Base-by-base conservation (phyloP, 2,797 vertebrate species). In the Nyctibius grandis region DNA sequence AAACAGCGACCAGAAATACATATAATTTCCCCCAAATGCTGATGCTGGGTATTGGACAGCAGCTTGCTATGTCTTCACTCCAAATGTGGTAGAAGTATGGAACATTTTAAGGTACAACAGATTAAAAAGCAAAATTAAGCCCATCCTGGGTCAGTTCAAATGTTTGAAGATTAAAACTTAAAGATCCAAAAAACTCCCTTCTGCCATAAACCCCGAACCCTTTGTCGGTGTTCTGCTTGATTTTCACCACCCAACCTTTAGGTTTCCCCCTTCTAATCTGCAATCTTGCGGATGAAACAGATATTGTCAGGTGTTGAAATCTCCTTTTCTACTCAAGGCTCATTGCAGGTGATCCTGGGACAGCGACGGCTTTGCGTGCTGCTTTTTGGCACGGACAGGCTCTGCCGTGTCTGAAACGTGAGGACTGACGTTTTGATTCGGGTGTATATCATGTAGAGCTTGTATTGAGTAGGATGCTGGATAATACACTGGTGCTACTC, bases 391-490 rank as follows among this genome's bases (percentile, higher is more conserved):
- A 33, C 1, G 1, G 20, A 26, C 11, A 47, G 25, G 9, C 18
- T 61, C 3, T 14, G 67, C 60, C 2, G 1, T 9, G 18, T 29
- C 72, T 45, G 54, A 61, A 53, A 33, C 0, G 0, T 36, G 34
- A 17, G 69, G 48, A 14, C 44, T 22, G 48, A 11, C 40, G 12
- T 68, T 48, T 28, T 51, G 44, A 12, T 64, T 15, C 6, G 11
- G 38, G 57, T 6, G 11, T 33, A 2, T 42, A 33, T 28, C 51
- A 4, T 1, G 5, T 51, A 14, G 59, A 65, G 47, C 48, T 17
- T 22, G 15, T 17, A 15, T 9, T 5, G 9, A 47, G 29, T 18
- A 20, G 26, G 1, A 23, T 1, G 4, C 17, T 26, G 19, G 38
- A 6, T 34, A 5, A 25, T 7, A 21, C 19, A 9, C 44, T 45